A percentile compares a stretch with the other conserved stretches of the same genome.
Conservation (phyloP, 2,113 vertebrate genomes). For the Dascyllus trimaculatus region DNA sequence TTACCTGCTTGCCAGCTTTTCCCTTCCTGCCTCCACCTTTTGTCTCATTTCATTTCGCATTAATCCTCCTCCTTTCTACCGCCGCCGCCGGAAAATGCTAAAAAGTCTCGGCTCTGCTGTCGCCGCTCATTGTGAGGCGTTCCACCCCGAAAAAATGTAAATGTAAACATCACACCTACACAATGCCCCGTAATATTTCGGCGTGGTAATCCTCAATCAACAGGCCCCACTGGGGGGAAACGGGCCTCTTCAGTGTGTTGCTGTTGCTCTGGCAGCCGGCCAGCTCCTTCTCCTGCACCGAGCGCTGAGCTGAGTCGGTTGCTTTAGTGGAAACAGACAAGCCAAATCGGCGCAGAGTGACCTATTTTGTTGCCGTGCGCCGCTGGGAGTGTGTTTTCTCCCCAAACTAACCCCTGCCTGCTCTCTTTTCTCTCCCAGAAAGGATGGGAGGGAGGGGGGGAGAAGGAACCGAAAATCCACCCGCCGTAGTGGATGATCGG, state of each 20-base stretch:
- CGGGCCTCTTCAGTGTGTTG: conserved; percentile 57
- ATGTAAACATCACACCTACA: conserved; percentile 73
- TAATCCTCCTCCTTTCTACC: conserved; percentile 22
- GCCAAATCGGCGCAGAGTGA: conserved; percentile 95
- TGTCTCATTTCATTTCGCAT: too few species aligned
- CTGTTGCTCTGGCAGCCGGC: conserved; percentile 89
- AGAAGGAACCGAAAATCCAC: conserved; percentile 10
- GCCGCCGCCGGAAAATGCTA: conserved; percentile 18
- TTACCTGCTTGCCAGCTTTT: too few species aligned
- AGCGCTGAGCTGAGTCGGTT: conserved; percentile 90
- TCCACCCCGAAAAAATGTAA: conserved; percentile 49
- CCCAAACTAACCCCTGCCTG: conserved; percentile 88
- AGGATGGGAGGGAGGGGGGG: neutral
- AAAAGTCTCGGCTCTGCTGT: conserved; percentile 39
- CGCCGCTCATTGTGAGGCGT: conserved; percentile 43
- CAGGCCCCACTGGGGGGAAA: conserved; percentile 83
- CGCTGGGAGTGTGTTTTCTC: conserved; percentile 89
- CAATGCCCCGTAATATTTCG: conserved; percentile 64
- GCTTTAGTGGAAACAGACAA: conserved; percentile 89
- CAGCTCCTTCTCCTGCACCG: conserved; percentile 85
- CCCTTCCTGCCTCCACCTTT: too few species aligned
- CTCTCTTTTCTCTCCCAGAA: conserved; percentile 56
- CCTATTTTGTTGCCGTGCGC: conserved; percentile 93
- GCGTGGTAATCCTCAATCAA: conserved; percentile 83
- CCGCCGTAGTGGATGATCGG: conserved; percentile 63